phyloP scores from a whole-genome alignment of 2,888 invertebrate species.

The Acanthococcus lagerstroemiae region DNA sequence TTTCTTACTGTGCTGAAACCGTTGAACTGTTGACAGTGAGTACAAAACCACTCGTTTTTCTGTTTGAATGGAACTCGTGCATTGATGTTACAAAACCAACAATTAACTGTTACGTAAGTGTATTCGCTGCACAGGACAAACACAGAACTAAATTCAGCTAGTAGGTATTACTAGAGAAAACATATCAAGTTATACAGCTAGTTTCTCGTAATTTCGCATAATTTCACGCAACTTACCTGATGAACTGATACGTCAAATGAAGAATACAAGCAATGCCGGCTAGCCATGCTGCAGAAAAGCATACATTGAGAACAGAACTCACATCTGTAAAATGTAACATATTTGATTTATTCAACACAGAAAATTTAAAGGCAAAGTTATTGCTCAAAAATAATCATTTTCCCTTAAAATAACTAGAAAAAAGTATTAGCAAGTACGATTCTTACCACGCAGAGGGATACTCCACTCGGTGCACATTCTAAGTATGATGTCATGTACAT shows the following conservation, averaged over 20 bases:
- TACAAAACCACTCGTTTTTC: constrained; percentile 43
- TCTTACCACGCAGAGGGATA: too few relatives aligned
- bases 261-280: neutral
- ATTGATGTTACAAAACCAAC: constrained; percentile 45
- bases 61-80: constrained; percentile 41
- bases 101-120: constrained; percentile 42
- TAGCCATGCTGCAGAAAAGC: neutral
- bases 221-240: neutral
- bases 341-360: too few relatives aligned
- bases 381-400: too few relatives aligned
- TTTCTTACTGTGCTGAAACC: constrained; percentile 44
- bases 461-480: too few relatives aligned
- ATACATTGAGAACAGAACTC: neutral
- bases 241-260: neutral
- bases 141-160: too few relatives aligned
- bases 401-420: too few relatives aligned
- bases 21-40: constrained; percentile 46
- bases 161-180: too few relatives aligned
- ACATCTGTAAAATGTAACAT: neutral
- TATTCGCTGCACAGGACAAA: constrained; percentile 38
- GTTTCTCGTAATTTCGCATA: too few relatives aligned
- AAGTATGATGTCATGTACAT: too few relatives aligned
- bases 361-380: too few relatives aligned
- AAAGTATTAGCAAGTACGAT: too few relatives aligned
- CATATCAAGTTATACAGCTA: too few relatives aligned